Base-by-base conservation (phyloP, 2,888 invertebrate species). In the Nebria brevicollis region DNA sequence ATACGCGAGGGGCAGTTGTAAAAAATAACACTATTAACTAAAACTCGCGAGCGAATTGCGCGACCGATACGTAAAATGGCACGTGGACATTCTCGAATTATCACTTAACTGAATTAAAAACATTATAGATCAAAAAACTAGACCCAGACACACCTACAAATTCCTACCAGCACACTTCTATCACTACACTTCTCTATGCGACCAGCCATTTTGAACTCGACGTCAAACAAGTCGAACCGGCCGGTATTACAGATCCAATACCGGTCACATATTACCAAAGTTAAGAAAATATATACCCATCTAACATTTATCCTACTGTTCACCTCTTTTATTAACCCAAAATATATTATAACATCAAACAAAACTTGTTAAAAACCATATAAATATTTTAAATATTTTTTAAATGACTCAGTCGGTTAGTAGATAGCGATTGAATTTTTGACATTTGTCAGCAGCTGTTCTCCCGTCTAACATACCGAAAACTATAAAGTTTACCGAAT, bases 131-230 rank as follows among this genome's bases (percentile, higher is more conserved):
- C 89, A 89, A 89, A 91, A 91, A 90, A 89, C 89, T 90, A 90
- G 90, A 89, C 91, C 13, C 54, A 91, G 94, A 94, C 94, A 94
- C 94, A 94, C 94, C 94, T 94, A 94, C 92, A 92, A 93, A 91
- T 91, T 91, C 90, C 91, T 88, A 92, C 92, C 92, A 91, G 91
- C 91, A 92, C 92, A 91, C 91, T 91, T 91, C 92, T 88, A 91
- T 90, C 91, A 91, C 92, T 92, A 93, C 89, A 92, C 92, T 92
- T 89, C 88, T 91, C 91, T 91, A 92, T 91, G 92, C 92, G 91
- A 92, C 91, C 93, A 92, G 93, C 94, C 94, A 94, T 94, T 93
- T 94, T 94, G 93, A 90, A 91, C 90, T 90, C 91, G 92, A 93
- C 93, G 93, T 93, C 93, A 93, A 89, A 87, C 86, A 86, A 86